A percentile compares a stretch with the other conserved stretches of the same genome.
These are phyloP conservation scores for Prenolepis imparis DNA, from an alignment of 2,888 invertebrate species.

Conservation along the genomic window DNA sequence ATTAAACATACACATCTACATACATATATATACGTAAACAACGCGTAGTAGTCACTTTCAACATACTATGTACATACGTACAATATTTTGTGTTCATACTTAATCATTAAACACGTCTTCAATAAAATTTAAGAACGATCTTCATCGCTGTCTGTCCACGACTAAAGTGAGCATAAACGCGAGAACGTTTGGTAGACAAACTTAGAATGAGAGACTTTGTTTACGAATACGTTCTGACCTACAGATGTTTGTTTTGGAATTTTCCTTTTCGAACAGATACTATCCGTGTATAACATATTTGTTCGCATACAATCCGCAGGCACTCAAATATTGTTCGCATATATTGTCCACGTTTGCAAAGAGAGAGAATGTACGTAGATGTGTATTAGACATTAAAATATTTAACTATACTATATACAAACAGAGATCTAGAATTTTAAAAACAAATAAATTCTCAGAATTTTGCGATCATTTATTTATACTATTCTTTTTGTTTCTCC, in stretches of 20 bases:
- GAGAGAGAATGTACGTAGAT: neutral
- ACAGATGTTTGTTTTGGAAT: neutral
- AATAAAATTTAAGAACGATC: neutral
- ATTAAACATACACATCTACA: neutral
- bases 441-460: neutral
- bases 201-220: neutral
- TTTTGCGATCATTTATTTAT: neutral
- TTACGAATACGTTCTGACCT: neutral
- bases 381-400: neutral
- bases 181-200: neutral
- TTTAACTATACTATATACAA: neutral
- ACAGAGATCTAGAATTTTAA: neutral
- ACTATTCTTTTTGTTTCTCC: neutral
- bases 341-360: neutral
- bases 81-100: neutral
- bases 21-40: neutral
- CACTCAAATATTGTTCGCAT: neutral
- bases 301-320: neutral
- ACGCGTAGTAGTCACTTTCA: neutral
- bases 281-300: slow-evolving; percentile 1
- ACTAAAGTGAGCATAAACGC: neutral
- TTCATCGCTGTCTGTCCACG: neutral
- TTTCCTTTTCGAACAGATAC: neutral
- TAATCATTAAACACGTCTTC: neutral
- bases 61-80: neutral